A percentile compares a stretch with the other conserved stretches of the same genome.
Conservation (phyloP, 1,140 invertebrate genomes). For the Mycetomoellerius zeteki region DNA sequence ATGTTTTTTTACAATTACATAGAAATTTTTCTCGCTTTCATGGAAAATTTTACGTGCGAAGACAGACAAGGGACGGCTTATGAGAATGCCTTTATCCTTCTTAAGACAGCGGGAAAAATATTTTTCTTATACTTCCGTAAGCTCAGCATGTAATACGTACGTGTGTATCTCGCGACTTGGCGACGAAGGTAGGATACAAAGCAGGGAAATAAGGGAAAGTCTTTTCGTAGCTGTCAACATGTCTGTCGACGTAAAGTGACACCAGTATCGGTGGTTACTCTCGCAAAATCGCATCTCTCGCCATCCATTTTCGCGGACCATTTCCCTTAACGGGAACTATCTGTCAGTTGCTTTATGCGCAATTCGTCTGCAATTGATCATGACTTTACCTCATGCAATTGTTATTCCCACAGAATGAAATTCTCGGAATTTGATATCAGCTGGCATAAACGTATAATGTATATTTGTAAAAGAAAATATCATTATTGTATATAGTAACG, state of each 20-base stretch:
- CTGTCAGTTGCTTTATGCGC: slow-evolving; percentile 27
- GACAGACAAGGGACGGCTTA: neutral
- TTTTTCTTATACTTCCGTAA: slow-evolving; percentile 9
- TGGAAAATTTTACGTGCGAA: neutral
- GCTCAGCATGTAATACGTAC: neutral
- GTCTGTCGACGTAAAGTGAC: neutral
- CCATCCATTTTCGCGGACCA: neutral
- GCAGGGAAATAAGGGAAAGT: slow-evolving; percentile 1
- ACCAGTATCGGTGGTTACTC: slow-evolving; percentile 26
- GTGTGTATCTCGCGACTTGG: slow-evolving; percentile 19
- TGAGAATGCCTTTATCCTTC: neutral
- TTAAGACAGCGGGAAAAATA: slow-evolving; percentile 33
- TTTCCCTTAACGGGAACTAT: slow-evolving; percentile 3
- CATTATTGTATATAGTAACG: neutral
- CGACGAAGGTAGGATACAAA: slow-evolving; percentile 24
- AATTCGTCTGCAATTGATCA: slow-evolving; percentile 26
- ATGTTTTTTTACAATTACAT: slow-evolving; percentile 12
- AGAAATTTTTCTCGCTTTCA: neutral
- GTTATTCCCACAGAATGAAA: neutral
- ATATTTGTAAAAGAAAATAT: neutral
- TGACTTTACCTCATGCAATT: slow-evolving; percentile 21
- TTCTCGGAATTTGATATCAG: neutral
- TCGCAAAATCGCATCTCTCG: slow-evolving; percentile 26
- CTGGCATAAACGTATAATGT: neutral
- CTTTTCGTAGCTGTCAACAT: slow-evolving; percentile 37